Evolutionary conservation across 2,113 vertebrate species (phyloP), one percentile per base, ranked within the genome.

Genomic region (Pheucticus melanocephalus): DNA sequence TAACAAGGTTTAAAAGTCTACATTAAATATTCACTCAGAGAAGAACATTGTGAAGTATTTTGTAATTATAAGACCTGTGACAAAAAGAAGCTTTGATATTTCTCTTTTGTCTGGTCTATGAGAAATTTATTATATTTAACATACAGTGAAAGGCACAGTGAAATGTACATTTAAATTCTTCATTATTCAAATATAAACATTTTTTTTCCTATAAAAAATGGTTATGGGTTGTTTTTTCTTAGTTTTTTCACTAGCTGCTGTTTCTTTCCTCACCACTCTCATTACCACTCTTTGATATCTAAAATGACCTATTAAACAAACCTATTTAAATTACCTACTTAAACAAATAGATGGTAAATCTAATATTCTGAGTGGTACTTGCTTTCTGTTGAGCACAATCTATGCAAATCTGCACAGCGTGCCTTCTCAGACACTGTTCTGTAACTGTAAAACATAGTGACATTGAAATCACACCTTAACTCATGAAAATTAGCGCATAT

Each of bases 41-140:
- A 51, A 56, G 5, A 65, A 2, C 9, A 21, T 60, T 72, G 72
- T 31, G 2, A n/a, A 39, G 10, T 45, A 20, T 42, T 86, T 86
- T 11, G 3, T 8, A 89, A 50, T 59, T 0, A 6, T 44, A 7
- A 48, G 12, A 73, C 16, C 3, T 1, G 6, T 9, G 12, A 82
- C 6, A 28, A 86, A 73, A 68, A 4, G 12, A 80, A 76, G 5
- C 2, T 80, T 3, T 44, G 15, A 5, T n/a, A 15, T 70, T 45
- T 66, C 15, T 71, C 11, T 84, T 48, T 70, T 70, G 23, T 23
- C 2, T 84, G 12, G 10, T 63, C 56, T 54, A 31, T 35, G 18
- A 23, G 30, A 76, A 79, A 39, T 57, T 33, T 5, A 9, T 24
- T 3, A 1, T 61, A 39, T 33, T 51, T 42, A 33, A 66, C 2